These are phyloP conservation scores for Esox lucius DNA, from an alignment of 2,797 vertebrate genomes.

Conservation along the genomic window DNA sequence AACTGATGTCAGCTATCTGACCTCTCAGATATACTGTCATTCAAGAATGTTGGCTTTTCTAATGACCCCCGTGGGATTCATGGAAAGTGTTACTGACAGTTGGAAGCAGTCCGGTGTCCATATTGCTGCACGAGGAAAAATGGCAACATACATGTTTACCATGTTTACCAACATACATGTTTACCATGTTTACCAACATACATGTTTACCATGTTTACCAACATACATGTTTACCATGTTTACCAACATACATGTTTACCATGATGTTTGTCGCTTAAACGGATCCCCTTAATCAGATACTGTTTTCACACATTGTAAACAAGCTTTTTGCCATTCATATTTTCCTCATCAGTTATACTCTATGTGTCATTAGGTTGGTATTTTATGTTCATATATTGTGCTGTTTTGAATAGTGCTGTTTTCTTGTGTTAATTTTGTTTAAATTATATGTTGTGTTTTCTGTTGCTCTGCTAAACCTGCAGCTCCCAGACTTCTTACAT, in stretches of 20 bases:
- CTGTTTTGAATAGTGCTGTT: neutral
- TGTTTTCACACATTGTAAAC: neutral
- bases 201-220: too few relatives aligned
- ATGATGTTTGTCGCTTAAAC: neutral
- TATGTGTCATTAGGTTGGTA: neutral
- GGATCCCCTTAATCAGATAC: neutral
- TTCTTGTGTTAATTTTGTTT: neutral
- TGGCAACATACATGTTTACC: neutral
- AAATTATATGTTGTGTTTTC: conserved; percentile 3
- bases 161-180: too few relatives aligned
- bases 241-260: neutral
- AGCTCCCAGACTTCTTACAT: neutral
- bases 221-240: too few relatives aligned
- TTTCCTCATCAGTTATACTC: neutral
- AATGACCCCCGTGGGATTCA: neutral
- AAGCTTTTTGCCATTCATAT: conserved; percentile 1
- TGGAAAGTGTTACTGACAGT: neutral
- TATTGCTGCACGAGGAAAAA: neutral
- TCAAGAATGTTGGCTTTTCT: neutral
- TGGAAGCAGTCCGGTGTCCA: neutral
- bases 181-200: too few relatives aligned
- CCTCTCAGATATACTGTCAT: neutral
- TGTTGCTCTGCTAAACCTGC: neutral
- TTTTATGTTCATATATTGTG: neutral
- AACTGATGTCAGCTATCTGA: neutral